Evolutionary conservation across 2,888 invertebrate species (phyloP), one percentile per base, ranked within the genome.

Genomic region (Tanytarsus gracilentus): DNA sequence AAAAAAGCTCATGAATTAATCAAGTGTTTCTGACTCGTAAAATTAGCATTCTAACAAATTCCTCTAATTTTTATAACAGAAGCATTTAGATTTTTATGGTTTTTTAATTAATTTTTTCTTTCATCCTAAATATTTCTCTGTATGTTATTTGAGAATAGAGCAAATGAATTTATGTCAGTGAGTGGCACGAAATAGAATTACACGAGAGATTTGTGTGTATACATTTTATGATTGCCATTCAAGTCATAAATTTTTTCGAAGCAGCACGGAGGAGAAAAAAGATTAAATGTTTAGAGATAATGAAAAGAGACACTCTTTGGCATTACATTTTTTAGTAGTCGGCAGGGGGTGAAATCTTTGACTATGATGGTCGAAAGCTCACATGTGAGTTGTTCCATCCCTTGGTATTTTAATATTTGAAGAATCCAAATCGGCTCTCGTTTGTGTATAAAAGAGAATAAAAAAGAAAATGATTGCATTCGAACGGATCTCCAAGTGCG

Each of bases 61-160:
- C 18, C 14, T 26, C 16, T 11, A 25, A 4, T 25, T 26, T 52
- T 52, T 52, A 52, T 33, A 52, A 52, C 52, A 52, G 52, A 52
- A 52, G 52, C 52, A 49, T 52, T 52, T 33, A 33, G 9, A 52
- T n/a, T n/a, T 52, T 52, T 52, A 52, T 29, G 21, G 30, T 8
- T 30, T 30, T 52, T 52, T 52, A 52, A 52, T 52, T 52, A 52
- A 52, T 52, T 52, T 52, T 18, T 49, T 52, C 11, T 29, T 26
- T 52, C 33, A 8, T 21, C 11, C n/a, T 52, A 21, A 14, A 14
- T 26, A 49, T 26, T 49, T 25, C 3, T 5, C 29, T 29, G 30
- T 5, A 16, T 48, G n/a, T 11, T 14, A 39, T 8, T 18, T 23
- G 7, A 50, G 11, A 14, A 49, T 8, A 23, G 27, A 23, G 11